Evolutionary conservation across 2,797 vertebrate species (phyloP).

Genomic region (Pseudopleuronectes americanus): DNA sequence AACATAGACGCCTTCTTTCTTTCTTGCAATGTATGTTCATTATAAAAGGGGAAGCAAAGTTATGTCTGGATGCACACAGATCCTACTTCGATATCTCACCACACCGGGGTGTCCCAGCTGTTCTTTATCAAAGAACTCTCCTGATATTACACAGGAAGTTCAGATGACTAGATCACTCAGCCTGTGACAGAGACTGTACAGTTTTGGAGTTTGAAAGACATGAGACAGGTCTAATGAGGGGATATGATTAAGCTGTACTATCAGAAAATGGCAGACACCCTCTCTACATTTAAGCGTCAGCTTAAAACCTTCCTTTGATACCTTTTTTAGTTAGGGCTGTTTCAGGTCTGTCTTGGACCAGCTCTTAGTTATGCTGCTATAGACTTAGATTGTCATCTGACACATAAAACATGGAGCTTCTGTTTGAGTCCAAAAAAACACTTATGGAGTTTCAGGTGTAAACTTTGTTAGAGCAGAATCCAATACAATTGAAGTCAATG

Average conservation of each 20-base stretch:
- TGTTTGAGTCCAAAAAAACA: too few species aligned
- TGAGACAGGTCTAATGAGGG: background rate
- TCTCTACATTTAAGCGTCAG: too few species aligned
- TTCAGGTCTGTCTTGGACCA: too few species aligned
- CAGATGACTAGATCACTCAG: background rate
- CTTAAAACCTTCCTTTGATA: too few species aligned
- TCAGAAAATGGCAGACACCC: too few species aligned
- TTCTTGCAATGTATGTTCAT: constrained; percentile 16
- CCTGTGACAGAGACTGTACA: background rate
- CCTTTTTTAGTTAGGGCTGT: too few species aligned
- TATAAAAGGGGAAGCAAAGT: constrained; percentile 23
- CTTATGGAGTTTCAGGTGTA: too few species aligned
- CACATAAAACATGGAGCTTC: too few species aligned
- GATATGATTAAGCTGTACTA: background rate
- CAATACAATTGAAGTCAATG: too few species aligned
- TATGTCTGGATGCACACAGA: constrained; percentile 27
- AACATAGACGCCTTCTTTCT: constrained; percentile 8
- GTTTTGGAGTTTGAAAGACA: background rate
- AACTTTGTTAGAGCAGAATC: too few species aligned
- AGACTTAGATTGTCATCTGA: too few species aligned
- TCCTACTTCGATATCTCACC: background rate
- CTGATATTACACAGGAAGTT: background rate
- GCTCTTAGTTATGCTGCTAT: too few species aligned
- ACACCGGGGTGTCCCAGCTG: background rate
- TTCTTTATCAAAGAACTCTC: background rate